phyloP scores from a whole-genome alignment of 2,797 vertebrate species.

The Discoglossus pictus region DNA sequence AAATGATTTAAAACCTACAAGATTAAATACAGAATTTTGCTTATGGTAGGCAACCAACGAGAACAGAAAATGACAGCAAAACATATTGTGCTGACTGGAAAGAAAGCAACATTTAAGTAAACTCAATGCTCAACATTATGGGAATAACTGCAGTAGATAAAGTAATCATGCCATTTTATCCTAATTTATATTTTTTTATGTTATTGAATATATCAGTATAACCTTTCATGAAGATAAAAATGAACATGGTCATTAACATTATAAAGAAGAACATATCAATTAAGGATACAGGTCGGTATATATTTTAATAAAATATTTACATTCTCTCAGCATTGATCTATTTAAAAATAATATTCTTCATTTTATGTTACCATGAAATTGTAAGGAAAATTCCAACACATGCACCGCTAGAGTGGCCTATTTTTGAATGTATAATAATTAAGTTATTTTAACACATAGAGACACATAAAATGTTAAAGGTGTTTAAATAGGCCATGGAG shows the following conservation, averaged over 20 bases:
- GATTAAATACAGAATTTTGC: conserved; percentile 40
- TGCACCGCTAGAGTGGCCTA: too few species aligned
- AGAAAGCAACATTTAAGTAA: conserved; percentile 15
- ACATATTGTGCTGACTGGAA: too few species aligned
- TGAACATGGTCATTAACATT: background rate
- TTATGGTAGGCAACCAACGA: conserved; percentile 22
- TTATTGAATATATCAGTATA: background rate
- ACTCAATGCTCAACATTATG: conserved; percentile 14
- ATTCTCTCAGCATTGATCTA: too few species aligned
- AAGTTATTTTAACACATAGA: too few species aligned
- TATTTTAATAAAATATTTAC: too few species aligned
- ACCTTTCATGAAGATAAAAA: conserved; percentile 45
- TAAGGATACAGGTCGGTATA: too few species aligned
- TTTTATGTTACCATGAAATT: too few species aligned
- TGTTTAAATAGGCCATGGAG: too few species aligned
- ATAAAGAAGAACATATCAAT: background rate
- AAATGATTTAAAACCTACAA: conserved; percentile 29
- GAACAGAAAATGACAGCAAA: conserved; percentile 7
- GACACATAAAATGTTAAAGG: too few species aligned
- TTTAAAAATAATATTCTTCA: too few species aligned
- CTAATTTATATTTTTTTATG: conserved; percentile 35
- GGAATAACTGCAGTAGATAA: conserved; percentile 8
- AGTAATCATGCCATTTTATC: conserved; percentile 1
- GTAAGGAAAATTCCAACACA: too few species aligned
- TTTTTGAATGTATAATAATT: too few species aligned